Evolutionary conservation across 30 jellyfish, hydroid and myxozoan species (phyloP), one percentile per base, ranked within the genome.

Genomic region (Turritopsis rubra): DNA sequence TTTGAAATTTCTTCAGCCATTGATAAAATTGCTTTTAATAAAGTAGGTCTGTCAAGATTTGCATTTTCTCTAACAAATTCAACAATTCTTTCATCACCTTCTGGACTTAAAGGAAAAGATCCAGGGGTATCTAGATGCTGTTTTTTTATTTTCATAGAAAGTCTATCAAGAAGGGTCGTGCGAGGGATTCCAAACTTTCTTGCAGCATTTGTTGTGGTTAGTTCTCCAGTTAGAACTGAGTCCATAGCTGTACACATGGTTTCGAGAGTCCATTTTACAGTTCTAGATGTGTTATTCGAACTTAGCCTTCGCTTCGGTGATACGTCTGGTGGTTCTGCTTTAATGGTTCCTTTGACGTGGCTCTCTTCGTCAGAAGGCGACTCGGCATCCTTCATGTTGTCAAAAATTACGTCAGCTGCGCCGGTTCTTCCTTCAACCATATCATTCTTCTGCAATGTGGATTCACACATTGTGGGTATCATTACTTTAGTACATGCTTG

Each of bases 161-260:
- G 82, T 52, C 82, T 74, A 29, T 74, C 82, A 26, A 74, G 82
- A 22, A 74, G 65, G 82, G 82, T 74, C 16, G 82, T 74, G 28
- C 82, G 54, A 29, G 82, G 82, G 70, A 74, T 74, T 74, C 82
- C 82, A 74, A 74, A 74, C 65, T 23, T 74, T 74, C 82, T 74
- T 74, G 82, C 54, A 24, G 82, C 82, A 29, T 74, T 74, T 74
- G 82, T 74, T 74, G 82, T 74, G 65, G 82, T 74, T 29, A 74
- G 24, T 29, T 74, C 82, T 29, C 82, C 82, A 24, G 65, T 52
- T 7, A 74, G 41, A 74, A 74, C 82, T 23, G 82, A 26, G n/a
- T 74, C 82, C 82, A 79, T 79, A 21, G 85, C 85, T 17, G 85
- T 21, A 29, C 80, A 23, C 85, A 79, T 79, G 53, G 85, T 79